Evolutionary conservation across 2,888 invertebrate species (phyloP), one percentile per base, ranked within the genome.

Genomic region (Drepanosiphum platanoidis): DNA sequence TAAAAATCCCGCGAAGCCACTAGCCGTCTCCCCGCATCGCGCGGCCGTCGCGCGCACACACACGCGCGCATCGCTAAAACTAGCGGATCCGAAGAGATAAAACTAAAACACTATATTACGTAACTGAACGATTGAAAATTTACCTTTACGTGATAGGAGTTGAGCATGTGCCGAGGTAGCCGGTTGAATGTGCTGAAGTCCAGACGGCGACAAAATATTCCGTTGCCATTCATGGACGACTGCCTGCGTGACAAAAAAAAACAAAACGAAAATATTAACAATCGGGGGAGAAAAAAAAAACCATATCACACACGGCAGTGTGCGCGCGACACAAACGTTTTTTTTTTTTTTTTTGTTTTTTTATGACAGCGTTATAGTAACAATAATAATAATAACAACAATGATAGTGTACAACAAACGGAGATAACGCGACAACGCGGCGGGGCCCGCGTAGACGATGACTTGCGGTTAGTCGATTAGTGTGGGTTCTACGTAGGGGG

Each of bases 81-180:
- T 52, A 52, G 52, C n/a, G n/a, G n/a, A n/a, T 52, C 52, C 18
- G 52, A n/a, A n/a, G n/a, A n/a, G n/a, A n/a, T n/a, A n/a, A n/a
- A n/a, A n/a, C n/a, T n/a, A n/a, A n/a, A n/a, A n/a, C n/a, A n/a
- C n/a, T n/a, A n/a, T n/a, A n/a, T n/a, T 22, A 22, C 22, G 5
- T 22, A 52, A 18, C 52, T 52, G 1, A 46, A 46, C 7, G 2
- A 18, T 46, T 46, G 18, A 15, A 46, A 1, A 52, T 93, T 93
- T 92, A 97, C 97, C 96, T 98, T 98, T 90, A 99, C 98, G 93
- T 98, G 97, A 92, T 98, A 98, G 89, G 98, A 97, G 93, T 99
- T 99, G 90, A 97, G 94, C 92, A 98, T 98, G 90, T 96, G 95
- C 91, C 94, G 94, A 88, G 98, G 98, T 89, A 99, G 93, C 88